Evolutionary conservation across 2,113 vertebrate genomes (phyloP).

Genomic region (Hippocampus barbouri): DNA sequence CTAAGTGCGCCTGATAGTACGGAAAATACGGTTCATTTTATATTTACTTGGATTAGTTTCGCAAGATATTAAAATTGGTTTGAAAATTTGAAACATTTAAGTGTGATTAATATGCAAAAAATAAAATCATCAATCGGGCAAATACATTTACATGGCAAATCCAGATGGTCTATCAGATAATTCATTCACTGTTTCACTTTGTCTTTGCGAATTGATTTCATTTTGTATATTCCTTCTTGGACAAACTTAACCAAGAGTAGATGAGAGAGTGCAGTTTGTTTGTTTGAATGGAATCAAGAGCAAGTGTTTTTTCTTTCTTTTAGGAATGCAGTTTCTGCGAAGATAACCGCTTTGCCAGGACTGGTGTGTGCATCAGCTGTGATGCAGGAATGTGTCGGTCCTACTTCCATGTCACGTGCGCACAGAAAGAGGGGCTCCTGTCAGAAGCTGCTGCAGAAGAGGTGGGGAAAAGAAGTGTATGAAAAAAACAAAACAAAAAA

Average conservation of each 20-base stretch:
- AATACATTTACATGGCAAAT: background rate
- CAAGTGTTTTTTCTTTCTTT: background rate
- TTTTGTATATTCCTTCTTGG: background rate
- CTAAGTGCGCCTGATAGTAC: no score
- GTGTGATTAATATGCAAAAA: background rate
- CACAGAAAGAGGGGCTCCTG: slow-evolving; percentile 93
- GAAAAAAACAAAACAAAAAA: background rate
- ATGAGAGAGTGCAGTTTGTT: background rate
- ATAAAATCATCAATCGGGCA: background rate
- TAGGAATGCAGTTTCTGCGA: slow-evolving; percentile 98
- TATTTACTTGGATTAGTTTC: no score
- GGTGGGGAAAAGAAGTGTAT: slow-evolving; percentile 62
- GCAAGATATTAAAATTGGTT: background rate
- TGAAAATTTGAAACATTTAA: background rate
- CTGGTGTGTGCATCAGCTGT: slow-evolving; percentile 97
- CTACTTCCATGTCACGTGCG: slow-evolving; percentile 97
- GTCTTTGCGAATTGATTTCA: background rate
- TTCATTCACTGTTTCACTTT: background rate
- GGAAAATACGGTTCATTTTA: no score
- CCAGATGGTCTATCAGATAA: background rate
- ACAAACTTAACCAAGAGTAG: background rate
- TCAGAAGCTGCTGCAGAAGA: slow-evolving; percentile 98
- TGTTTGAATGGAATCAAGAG: background rate
- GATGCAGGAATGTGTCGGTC: slow-evolving; percentile 98
- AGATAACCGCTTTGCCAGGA: slow-evolving; percentile 92